phyloP scores from a whole-genome alignment of 2,113 vertebrate species.

The Tautogolabrus adspersus region DNA sequence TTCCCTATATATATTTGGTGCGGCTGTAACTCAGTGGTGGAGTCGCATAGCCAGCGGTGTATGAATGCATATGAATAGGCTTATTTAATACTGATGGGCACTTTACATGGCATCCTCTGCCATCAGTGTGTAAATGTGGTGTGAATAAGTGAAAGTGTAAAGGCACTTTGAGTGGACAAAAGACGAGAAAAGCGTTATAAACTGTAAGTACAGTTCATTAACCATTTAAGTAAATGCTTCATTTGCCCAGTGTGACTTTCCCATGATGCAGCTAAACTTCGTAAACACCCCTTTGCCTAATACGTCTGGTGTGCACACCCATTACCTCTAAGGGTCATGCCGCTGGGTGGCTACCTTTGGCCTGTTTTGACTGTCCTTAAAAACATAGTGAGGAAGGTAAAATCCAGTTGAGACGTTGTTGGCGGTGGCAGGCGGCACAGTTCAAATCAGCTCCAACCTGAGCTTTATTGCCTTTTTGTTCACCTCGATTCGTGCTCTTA shows the following conservation, averaged over 20 bases:
- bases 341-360: constrained; percentile 55
- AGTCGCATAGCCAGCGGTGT: no score
- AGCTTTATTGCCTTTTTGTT: constrained; percentile 25
- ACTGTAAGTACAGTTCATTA: no score
- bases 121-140: no score
- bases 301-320: constrained; percentile 23
- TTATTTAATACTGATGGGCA: no score
- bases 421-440: background rate
- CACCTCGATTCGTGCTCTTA: constrained; percentile 61
- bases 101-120: no score
- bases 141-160: no score
- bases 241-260: background rate
- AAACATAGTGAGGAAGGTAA: constrained; percentile 4
- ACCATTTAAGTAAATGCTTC: no score
- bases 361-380: background rate
- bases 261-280: background rate
- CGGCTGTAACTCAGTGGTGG: no score
- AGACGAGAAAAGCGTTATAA: no score
- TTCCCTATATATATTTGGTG: no score
- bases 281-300: background rate
- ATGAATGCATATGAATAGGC: no score
- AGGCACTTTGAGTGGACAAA: no score
- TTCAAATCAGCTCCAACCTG: constrained; percentile 26
- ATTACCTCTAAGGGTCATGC: constrained; percentile 20
- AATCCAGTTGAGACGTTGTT: constrained; percentile 26